Evolutionary conservation across 2,888 invertebrate genomes (phyloP).

Genomic region (Pristionchus exspectatus): DNA sequence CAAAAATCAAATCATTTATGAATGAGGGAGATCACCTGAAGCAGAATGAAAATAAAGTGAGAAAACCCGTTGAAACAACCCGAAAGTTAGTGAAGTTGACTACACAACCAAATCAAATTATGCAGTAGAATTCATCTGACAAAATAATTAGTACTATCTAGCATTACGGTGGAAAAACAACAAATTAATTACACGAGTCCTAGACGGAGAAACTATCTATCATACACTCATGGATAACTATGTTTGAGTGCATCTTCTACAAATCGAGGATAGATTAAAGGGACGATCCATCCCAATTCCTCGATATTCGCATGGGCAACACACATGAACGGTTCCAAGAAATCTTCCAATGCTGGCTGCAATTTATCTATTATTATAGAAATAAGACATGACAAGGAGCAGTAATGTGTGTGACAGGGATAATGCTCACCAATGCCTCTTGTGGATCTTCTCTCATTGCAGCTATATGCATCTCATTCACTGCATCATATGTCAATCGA

Average conservation of each 20-base stretch:
- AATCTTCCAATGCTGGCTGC: constrained; percentile 46
- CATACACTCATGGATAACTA: not conserved
- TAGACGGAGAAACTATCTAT: not conserved
- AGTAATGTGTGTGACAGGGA: not conserved
- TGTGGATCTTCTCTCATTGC: constrained; percentile 34
- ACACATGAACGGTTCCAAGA: constrained; percentile 18
- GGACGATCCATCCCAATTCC: constrained; percentile 41
- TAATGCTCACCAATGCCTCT: constrained; percentile 23
- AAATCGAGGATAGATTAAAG: constrained; percentile 21
- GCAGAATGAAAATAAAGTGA: not conserved
- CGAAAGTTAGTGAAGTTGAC: not conserved
- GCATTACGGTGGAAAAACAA: not conserved
- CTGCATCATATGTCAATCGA: constrained; percentile 8
- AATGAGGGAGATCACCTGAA: not conserved
- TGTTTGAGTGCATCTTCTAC: constrained; percentile 27
- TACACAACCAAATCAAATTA: not conserved
- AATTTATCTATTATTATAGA: not conserved
- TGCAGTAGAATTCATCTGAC: not conserved
- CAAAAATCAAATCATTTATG: not conserved
- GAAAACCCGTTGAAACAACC: not conserved
- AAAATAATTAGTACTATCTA: not conserved
- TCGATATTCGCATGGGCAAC: constrained; percentile 38
- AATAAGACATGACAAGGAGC: not conserved
- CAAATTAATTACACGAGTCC: not conserved
- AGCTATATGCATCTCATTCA: constrained; percentile 48